Evolutionary conservation across 2,797 vertebrate genomes (phyloP).

Genomic region (Chiloscyllium punctatum): DNA sequence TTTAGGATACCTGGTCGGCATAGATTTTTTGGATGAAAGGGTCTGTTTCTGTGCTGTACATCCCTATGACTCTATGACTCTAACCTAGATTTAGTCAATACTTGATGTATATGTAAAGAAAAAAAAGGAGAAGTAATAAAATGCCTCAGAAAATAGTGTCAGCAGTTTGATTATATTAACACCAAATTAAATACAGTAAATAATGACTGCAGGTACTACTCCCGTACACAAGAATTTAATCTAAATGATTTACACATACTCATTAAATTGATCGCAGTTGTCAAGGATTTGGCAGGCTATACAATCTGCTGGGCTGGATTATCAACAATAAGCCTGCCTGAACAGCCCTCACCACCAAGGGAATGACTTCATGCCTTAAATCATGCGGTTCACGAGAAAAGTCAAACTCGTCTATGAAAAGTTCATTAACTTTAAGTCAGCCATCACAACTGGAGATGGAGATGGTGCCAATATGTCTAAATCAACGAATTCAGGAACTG

Average conservation of each 20-base stretch:
- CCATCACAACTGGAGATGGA: neutral
- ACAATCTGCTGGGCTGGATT: neutral
- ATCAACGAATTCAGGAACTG: neutral
- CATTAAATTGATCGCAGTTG: neutral
- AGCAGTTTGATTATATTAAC: neutral
- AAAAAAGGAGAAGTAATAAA: neutral
- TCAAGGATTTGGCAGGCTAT: neutral
- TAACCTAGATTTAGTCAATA: neutral
- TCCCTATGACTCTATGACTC: too few species aligned
- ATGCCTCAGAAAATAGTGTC: neutral
- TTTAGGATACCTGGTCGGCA: too few species aligned
- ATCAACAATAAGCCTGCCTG: neutral
- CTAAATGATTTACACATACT: neutral
- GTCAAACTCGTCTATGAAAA: neutral
- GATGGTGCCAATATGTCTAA: neutral
- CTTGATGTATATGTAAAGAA: neutral
- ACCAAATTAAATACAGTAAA: constrained; percentile 16
- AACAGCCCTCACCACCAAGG: neutral
- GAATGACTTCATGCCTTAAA: constrained; percentile 17
- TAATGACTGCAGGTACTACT: neutral
- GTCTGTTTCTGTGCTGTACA: too few species aligned
- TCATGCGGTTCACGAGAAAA: neutral
- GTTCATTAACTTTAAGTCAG: neutral
- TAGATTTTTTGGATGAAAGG: too few species aligned
- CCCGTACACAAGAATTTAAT: neutral